phyloP scores from a whole-genome alignment of 1,140 invertebrate genomes.

The Chymomyza costata region DNA sequence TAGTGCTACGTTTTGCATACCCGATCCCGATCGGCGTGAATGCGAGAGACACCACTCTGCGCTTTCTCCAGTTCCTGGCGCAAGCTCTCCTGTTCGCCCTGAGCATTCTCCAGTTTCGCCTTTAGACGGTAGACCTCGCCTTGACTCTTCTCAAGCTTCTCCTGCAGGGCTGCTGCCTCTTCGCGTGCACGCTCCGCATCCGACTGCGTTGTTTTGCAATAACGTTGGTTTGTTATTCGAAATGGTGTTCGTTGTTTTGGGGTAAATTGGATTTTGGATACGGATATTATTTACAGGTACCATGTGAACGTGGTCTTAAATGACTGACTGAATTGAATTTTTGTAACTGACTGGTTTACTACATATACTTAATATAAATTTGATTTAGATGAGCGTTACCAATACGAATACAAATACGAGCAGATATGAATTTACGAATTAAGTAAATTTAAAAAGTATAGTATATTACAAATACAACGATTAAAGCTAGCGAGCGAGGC shows the following conservation, averaged over 20 bases:
- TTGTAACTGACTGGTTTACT: conserved; percentile 41
- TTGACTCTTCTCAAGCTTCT: conserved; percentile 94
- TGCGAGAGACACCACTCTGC: conserved; percentile 81
- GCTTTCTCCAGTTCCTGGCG: conserved; percentile 91
- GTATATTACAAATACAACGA: conserved; percentile 49
- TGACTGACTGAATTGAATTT: conserved; percentile 50
- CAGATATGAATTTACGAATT: conserved; percentile 44
- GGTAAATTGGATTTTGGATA: conserved; percentile 64
- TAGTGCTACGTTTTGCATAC: conserved; percentile 47
- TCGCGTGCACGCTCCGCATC: conserved; percentile 90
- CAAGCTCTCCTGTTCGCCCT: conserved; percentile 93
- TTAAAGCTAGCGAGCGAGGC: conserved; percentile 49
- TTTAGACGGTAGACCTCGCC: conserved; percentile 95
- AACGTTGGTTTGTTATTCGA: conserved; percentile 28
- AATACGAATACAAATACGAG: conserved; percentile 23
- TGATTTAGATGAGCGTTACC: no score
- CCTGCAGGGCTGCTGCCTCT: conserved; percentile 90
- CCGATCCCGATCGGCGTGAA: conserved; percentile 92
- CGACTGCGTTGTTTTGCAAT: conserved; percentile 76
- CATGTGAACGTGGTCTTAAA: conserved; percentile 52
- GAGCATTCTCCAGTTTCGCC: conserved; percentile 94
- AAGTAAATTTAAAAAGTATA: no score
- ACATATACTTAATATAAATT: conserved; percentile 33
- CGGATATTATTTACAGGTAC: conserved; percentile 69
- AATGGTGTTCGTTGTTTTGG: conserved; percentile 19